Evolutionary conservation across 1,140 invertebrate genomes (phyloP), one percentile per base, ranked within the genome.

Genomic region (Andrena cerasifolii): DNA sequence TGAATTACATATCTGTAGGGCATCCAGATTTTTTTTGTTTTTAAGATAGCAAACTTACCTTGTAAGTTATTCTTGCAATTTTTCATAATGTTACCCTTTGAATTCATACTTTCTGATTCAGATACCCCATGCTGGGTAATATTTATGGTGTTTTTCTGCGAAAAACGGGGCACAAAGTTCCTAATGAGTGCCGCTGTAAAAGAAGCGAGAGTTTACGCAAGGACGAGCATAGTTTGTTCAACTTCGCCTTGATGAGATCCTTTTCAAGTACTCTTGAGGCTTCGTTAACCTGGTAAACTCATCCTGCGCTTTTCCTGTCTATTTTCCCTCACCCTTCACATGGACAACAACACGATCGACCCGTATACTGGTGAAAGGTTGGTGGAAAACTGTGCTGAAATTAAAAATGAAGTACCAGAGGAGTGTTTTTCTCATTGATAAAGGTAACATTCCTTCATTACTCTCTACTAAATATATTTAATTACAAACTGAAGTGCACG

Each of bases 221-320:
- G 43, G 49, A 45, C 51, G 49, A 14, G 51, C 36, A 75, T 75
- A 45, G 36, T 53, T 65, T 56, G 72, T 74, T 66, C 36, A 66
- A 75, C 61, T 45, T 45, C 49, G 21, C 40, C 62, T 28, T 56
- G 61, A 75, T 66, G 72, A 75, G 72, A 66, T 56, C 72, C 62
- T 45, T 36, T 24, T 40, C 40, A 65, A 67, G 54, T 21, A 70
- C 45, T 49, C 53, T 68, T 43, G 5, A 58, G 31, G 24, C 47
- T 40, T 54, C 65, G 63, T 68, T 49, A 70, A 77, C 72, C 28
- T 36, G 40, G 62, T 66, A 66, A 66, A 63, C 61, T 66, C 28
- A 21, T 2, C 18, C 16, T 43, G 18, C 6, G 2, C 8, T 61
- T 43, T 18, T 12, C 0, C 33, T 18, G 24, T 47, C 16, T 36